phyloP scores from a whole-genome alignment of 2,888 invertebrate species.

The Limnephilus marmoratus region DNA sequence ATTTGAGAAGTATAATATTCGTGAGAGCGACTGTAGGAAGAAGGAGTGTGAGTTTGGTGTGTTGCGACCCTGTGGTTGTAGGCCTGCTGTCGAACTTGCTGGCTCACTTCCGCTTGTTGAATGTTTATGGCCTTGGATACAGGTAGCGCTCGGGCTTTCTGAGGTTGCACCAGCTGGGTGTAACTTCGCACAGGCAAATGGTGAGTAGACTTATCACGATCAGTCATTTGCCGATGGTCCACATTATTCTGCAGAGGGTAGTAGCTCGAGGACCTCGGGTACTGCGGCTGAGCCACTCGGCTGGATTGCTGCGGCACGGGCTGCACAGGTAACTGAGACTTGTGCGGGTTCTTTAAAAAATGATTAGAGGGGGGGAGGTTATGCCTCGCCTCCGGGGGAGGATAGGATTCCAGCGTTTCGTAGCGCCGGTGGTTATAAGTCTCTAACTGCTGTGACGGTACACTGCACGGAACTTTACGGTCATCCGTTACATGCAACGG shows the following conservation, averaged over 20 bases:
- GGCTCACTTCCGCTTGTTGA: conserved; percentile 57
- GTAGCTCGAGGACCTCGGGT: conserved; percentile 47
- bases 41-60: conserved; percentile 65
- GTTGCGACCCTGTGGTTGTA: conserved; percentile 63
- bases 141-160: conserved; percentile 65
- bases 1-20: conserved; percentile 56
- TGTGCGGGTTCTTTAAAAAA: conserved; percentile 47
- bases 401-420: conserved; percentile 44
- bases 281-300: conserved; percentile 44
- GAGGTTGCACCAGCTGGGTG: conserved; percentile 67
- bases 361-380: conserved; percentile 42
- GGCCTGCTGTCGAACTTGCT: conserved; percentile 54
- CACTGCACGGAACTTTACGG: conserved; percentile 28
- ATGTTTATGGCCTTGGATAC: conserved; percentile 34
- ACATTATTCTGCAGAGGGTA: conserved; percentile 57
- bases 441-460: conserved; percentile 37
- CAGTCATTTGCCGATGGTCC: conserved; percentile 47
- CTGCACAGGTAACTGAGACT: conserved; percentile 40
- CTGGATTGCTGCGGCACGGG: conserved; percentile 57
- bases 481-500: background rate
- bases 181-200: conserved; percentile 65
- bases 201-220: conserved; percentile 66
- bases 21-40: conserved; percentile 64
- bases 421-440: conserved; percentile 53
- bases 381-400: conserved; percentile 54